Evolutionary conservation across 2,797 vertebrate genomes (phyloP), one percentile per base, ranked within the genome.

Genomic region (Paramormyrops hopkinsi): DNA sequence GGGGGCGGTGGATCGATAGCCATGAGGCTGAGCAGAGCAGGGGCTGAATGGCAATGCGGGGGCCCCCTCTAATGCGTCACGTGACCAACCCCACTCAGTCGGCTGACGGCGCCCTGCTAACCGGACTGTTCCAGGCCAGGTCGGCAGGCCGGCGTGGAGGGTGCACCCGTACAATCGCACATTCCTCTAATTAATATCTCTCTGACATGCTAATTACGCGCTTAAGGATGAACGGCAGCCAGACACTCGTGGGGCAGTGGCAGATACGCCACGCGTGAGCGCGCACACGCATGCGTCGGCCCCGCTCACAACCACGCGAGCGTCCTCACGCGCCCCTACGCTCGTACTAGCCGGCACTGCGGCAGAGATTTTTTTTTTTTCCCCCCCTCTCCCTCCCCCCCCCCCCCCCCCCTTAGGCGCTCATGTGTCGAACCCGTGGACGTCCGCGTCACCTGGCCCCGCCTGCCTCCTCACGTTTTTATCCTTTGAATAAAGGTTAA

Each of bases 401-500:
- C 17, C 19, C 44, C n/a, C 9, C n/a, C 44, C 46, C 53, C 53
- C n/a, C 82, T 94, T 92, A 88, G 92, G 95, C 92, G 91, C 92
- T 95, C 93, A 95, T 79, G 93, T 94, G 95, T 95, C 95, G 92
- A 93, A 93, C 94, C 94, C 94, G 46, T 84, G 90, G 93, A 95
- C 91, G 92, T 94, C 91, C 92, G 89, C 93, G 92, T 93, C 94
- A 92, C 95, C 95, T 94, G 95, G 95, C 91, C 94, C 94, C 92
- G 94, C 94, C 94, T 94, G 94, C 93, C 91, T 95, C 93, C 94
- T 95, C 94, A 93, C 93, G 94, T 94, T 95, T 92, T 93, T 94
- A 95, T 93, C 93, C 93, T 95, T 94, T 91, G 95, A 95, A 96
- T 93, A 92, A 93, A 95, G 95, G 94, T 93, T 94, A 93, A 92